Conservation (phyloP, 2,797 vertebrate species). For the Cephalopachus bancanus region DNA sequence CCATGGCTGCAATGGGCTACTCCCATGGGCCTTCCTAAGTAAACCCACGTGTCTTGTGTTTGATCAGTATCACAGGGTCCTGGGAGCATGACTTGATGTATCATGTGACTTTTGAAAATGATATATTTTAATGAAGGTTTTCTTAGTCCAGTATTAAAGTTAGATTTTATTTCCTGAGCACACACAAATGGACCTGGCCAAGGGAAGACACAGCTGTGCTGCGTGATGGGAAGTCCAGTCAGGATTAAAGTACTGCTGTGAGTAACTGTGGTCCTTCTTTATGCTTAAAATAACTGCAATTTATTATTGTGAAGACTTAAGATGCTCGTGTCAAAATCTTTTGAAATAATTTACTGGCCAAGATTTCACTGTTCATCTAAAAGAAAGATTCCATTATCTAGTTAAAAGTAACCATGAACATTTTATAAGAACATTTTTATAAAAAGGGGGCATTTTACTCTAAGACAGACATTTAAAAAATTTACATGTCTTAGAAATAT, state of each 20-base stretch:
- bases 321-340: not conserved
- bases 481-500: conserved; percentile 15
- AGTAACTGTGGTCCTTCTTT: not conserved
- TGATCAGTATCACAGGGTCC: not conserved
- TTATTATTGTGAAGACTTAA: not conserved
- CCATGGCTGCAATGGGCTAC: rapidly evolving
- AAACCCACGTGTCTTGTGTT: not conserved
- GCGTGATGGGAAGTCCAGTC: not conserved
- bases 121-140: conserved; percentile 38
- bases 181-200: not conserved
- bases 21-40: rapidly evolving
- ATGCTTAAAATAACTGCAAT: not conserved
- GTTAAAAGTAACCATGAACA: not conserved
- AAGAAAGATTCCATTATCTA: conserved; percentile 42
- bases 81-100: not conserved
- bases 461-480: conserved; percentile 24
- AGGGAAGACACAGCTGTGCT: not conserved
- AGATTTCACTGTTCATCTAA: conserved; percentile 44
- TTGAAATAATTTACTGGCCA: conserved; percentile 42
- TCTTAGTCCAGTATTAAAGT: conserved; percentile 59
- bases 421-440: conserved; percentile 48
- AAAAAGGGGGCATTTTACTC: not conserved
- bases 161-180: conserved; percentile 58
- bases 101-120: conserved; percentile 6
- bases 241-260: not conserved